Evolutionary conservation across 2,113 vertebrate species (phyloP).

Genomic region (Podiceps cristatus): DNA sequence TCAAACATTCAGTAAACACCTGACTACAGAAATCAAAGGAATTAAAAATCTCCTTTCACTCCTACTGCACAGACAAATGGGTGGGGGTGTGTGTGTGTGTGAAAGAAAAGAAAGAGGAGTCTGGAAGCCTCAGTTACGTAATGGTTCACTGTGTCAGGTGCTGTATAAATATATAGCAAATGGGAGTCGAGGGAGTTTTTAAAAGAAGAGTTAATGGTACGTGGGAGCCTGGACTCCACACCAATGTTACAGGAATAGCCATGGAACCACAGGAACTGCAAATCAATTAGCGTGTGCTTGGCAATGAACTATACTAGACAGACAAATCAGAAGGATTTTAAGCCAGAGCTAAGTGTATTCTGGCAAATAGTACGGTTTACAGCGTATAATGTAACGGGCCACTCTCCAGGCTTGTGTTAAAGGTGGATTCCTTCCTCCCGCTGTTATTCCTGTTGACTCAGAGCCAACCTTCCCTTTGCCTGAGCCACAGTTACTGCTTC

Average conservation of each 20-base stretch:
- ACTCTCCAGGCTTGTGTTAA: not conserved
- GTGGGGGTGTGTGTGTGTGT: no score
- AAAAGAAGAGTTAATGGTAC: not conserved
- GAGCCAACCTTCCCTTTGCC: not conserved
- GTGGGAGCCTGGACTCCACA: not conserved
- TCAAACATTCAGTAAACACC: not conserved
- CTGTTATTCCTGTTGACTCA: not conserved
- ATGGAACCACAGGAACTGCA: fast-evolving
- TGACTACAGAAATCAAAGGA: not conserved
- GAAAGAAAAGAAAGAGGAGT: not conserved
- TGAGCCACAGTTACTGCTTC: not conserved
- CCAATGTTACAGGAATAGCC: not conserved
- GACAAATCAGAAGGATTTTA: not conserved
- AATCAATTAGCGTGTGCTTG: not conserved
- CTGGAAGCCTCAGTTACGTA: not conserved
- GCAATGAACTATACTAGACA: not conserved
- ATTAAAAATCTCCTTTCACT: not conserved
- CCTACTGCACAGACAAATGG: not conserved
- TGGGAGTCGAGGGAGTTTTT: not conserved
- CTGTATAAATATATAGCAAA: not conserved
- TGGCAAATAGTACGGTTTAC: not conserved
- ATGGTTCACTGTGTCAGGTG: not conserved
- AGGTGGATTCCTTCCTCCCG: not conserved
- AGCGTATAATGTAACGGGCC: fast-evolving
- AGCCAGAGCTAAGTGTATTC: not conserved